Evolutionary conservation across 35 echinoderm and acorn worm genomes (phyloP), one percentile per base, ranked within the genome.

Genomic region (Antedon bifida): DNA sequence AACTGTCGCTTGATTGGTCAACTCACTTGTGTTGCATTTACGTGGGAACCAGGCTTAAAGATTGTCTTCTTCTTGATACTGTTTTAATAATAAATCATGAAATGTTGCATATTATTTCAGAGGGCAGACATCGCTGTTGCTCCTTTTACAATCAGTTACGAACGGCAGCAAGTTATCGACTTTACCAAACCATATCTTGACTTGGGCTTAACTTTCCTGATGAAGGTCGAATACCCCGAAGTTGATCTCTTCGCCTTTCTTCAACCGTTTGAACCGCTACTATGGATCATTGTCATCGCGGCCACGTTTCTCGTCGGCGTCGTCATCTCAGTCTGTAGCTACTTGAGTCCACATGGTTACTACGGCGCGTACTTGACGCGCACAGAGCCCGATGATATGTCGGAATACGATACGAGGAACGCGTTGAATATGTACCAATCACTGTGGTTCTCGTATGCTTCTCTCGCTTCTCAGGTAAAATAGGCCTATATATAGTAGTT

Each of bases 111-210:
- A 36, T 33, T 39, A 30, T 17, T 17, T 13, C 78, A 80, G 78
- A 34, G 34, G 12, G 78, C 78, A 29, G 78, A 80, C 28, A 38
- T 80, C 0, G 78, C 78, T 5, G 78, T 80, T 10, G 78, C 78
- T 35, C 36, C 78, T 3, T 80, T 80, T 29, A 80, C 78, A 13
- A 80, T 80, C 28, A 80, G 78, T n/a, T 80, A 80, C 34, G 78
- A 80, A 39, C 78, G 78, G 17, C 78, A 80, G 29, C 78, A 80
- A 38, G 34, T 36, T 3, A 80, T 80, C 8, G 78, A 34, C 28
- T 80, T 80, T 23, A 80, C 78, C 0, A 80, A 80, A 23, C 78
- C 78, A 35, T 80, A 80, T 29, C 78, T 80, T 80, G 78, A 80
- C 34, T 35, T 80, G 17, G 78, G 78, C 2, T 38, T 80, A 10